Evolutionary conservation across 2,888 invertebrate genomes (phyloP), one percentile per base, ranked within the genome.

Genomic region (Chelonus formosanus): DNA sequence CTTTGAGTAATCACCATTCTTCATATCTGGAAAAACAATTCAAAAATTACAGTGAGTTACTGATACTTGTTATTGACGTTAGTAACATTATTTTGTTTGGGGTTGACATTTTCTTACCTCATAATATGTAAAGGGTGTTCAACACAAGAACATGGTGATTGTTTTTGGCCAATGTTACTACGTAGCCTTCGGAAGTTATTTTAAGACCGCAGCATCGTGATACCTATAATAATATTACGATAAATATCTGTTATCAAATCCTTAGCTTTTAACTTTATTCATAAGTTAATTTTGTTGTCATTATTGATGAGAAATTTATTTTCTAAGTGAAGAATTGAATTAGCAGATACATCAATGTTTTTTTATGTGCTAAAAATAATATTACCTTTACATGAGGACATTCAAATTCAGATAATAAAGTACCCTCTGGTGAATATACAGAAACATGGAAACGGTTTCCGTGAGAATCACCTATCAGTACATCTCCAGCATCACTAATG

Each of bases 371-470:
- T 4, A 8, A 20, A 40, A 40, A 20, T 20, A 20, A 20, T 20
- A 1, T 84, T 80, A 97, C 97, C 91, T 98, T 97, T 68, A 97
- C 96, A 83, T 97, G 95, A 61, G 97, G 97, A 85, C 97, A 98
- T 86, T 97, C 97, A 84, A 97, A 97, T 85, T 97, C 97, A 0
- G 94, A 93, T 81, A 94, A 91, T 64, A 95, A 87, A 63, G 89
- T 89, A 60, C 96, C 97, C 78, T 95, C 95, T 60, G 94, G 89
- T 63, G 94, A 93, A 85, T 96, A 98, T 65, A 97, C 97, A 67
- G 97, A 96, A 63, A 98, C 96, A 83, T 98, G 97, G 85, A 98
- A 98, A 78, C 97, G 92, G 87, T 98, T 98, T 55, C 97, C 97
- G 85, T 98, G 97, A 60, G 96, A 97, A 86, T 98, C 97, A n/a